Base-by-base conservation (phyloP, 2,888 invertebrate genomes). In the Meandrusa payeni region DNA sequence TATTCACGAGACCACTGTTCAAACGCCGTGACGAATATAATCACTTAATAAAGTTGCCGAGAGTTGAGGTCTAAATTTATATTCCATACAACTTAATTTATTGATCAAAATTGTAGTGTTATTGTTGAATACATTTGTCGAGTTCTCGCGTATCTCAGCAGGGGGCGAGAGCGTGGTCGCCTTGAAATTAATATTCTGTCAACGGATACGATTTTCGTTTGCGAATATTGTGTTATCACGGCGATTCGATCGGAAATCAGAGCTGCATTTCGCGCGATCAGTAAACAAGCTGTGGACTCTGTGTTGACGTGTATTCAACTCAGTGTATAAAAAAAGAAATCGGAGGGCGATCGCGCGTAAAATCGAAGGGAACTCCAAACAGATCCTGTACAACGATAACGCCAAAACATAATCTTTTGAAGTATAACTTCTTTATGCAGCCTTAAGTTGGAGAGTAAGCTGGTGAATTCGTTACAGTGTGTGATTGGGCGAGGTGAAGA, bases 151-250 rank as follows among this genome's bases (percentile, higher is more conserved):
- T 64, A 56, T 51, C 65, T 47, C 73, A 60, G 66, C 71, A 63
- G 77, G 75, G 76, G 76, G 70, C 61, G 59, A 48, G 51, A 55
- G 56, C 48, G 47, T 60, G 59, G 61, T 73, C 75, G 74, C 70
- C 64, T 65, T 73, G 64, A 76, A 80, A 83, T 83, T 85, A 82
- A 82, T 83, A 82, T 78, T 77, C 79, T 78, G 80, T 81, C 78
- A 68, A 69, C 76, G 69, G 62, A 73, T 69, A 57, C 69, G 71
- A 69, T 69, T 78, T 81, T 81, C 60, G 77, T 58, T 59, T 57
- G 57, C 63, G 59, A 71, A 66, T 64, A 77, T 80, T 79, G 78
- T 71, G 72, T 75, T 79, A 77, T 80, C 72, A 60, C 59, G 52
- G 55, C 59, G 59, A 59, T 65, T 59, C 56, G 64, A 77, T 78